Evolutionary conservation across 2,113 vertebrate species (phyloP).

Genomic region (Passer montanus): DNA sequence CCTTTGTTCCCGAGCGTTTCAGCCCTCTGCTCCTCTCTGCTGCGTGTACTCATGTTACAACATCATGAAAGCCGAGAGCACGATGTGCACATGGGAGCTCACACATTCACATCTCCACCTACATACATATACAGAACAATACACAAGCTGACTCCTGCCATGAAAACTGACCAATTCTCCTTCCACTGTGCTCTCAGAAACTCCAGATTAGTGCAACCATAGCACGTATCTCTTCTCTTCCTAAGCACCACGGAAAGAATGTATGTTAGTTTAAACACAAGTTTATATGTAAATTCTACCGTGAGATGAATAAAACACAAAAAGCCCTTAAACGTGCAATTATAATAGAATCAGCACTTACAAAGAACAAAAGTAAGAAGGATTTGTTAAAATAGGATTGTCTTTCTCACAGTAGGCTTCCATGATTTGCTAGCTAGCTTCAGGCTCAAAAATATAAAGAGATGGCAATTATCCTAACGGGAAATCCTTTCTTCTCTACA

Average conservation of each 20-base stretch:
- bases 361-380: neutral
- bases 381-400: neutral
- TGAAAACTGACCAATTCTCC: neutral
- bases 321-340: neutral
- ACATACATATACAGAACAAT: fast-evolving
- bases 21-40: neutral
- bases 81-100: fast-evolving
- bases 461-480: neutral
- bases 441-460: constrained; percentile 31
- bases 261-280: neutral
- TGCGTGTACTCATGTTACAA: neutral
- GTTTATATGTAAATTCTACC: neutral
- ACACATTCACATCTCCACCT: neutral
- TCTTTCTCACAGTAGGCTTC: constrained; percentile 12
- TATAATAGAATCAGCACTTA: neutral
- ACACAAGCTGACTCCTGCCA: neutral
- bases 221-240: neutral
- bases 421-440: constrained; percentile 19
- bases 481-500: neutral
- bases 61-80: neutral
- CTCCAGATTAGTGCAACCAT: neutral
- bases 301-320: neutral
- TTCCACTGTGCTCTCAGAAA: neutral
- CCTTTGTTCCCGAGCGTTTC: neutral
- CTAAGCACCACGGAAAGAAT: neutral